Evolutionary conservation across 2,888 invertebrate species (phyloP), one percentile per base, ranked within the genome.

Genomic region (Tromatobia lineatoria): DNA sequence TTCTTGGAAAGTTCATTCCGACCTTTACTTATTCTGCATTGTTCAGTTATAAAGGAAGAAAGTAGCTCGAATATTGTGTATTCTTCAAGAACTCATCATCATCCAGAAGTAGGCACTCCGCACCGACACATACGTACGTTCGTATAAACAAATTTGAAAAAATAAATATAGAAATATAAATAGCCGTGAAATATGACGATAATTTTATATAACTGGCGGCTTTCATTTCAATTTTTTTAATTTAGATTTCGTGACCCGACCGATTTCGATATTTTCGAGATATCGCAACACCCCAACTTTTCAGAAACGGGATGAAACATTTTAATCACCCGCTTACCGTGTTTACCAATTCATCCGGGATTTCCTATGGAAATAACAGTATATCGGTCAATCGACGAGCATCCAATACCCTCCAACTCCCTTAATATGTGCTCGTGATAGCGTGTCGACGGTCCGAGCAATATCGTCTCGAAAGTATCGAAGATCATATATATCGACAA

Each of bases 391-490:
- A 67, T 64, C 64, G 25, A n/a, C 42, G 18, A 42, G 8, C 18
- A 2, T 42, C 38, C 64, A 38, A 64, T 64, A 64, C 42, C 38
- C 64, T 18, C 18, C 38, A 20, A 13, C 38, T 42, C 38, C 61
- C 64, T 69, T 77, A 57, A 69, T 77, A 77, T 67, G 76, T 69
- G 57, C 67, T 57, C 67, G 67, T 6, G 57, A 77, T 50, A 50
- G 15, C 29, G 15, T 25, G 47, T 29, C 57, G 23, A 74, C 52
- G 23, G 34, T 50, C 23, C 66, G 34, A 18, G 69, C 80, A 74
- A 80, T 80, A 80, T 80, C 57, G 29, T 42, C 45, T 34, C 66
- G 18, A 42, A 45, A 64, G 45, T 45, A 77, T 61, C 59, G 47
- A 64, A 61, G 42, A 34, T n/a, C 20, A 52, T 64, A 20, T 67